Evolutionary conservation across 30 jellyfish, hydroid and myxozoan genomes (phyloP).

Genomic region (Aurelia aurita): DNA sequence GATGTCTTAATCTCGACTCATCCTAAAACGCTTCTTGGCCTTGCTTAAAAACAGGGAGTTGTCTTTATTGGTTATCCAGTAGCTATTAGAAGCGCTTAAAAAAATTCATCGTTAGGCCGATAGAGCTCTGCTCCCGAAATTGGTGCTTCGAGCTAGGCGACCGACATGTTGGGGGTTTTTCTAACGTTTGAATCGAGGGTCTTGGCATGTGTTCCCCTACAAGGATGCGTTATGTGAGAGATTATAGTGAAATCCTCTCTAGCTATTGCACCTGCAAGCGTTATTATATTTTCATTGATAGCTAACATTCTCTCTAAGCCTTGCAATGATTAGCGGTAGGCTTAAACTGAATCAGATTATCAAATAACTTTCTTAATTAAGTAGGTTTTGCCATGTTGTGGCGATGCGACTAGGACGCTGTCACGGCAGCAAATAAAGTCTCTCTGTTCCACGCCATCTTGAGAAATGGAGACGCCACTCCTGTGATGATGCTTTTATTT

Average conservation of each 20-base stretch:
- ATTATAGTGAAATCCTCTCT: not conserved
- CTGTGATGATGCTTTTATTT: too few relatives aligned
- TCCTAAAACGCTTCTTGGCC: too few relatives aligned
- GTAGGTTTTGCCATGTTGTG: slow-evolving; percentile 5
- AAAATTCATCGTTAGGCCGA: not conserved
- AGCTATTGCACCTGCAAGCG: slow-evolving; percentile 44
- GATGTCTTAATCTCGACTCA: slow-evolving; percentile 9
- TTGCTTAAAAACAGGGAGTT: too few relatives aligned
- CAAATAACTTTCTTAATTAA: not conserved
- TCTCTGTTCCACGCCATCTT: too few relatives aligned
- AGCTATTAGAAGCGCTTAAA: too few relatives aligned
- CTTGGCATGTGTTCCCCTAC: not conserved
- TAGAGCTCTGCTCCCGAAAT: not conserved
- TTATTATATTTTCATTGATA: slow-evolving; percentile 7
- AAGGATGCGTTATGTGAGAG: not conserved
- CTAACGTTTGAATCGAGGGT: not conserved
- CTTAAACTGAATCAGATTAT: slow-evolving; percentile 1
- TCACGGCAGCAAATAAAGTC: too few relatives aligned
- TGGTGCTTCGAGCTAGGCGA: slow-evolving; percentile 3
- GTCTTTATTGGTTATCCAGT: too few relatives aligned
- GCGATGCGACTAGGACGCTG: not conserved
- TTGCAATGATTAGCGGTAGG: slow-evolving; percentile 25
- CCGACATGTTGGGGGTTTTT: not conserved
- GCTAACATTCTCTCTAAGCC: slow-evolving; percentile 17
- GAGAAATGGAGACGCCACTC: too few relatives aligned